Conservation (phyloP, 2,113 vertebrate species). For the Rhinoptilus africanus region DNA sequence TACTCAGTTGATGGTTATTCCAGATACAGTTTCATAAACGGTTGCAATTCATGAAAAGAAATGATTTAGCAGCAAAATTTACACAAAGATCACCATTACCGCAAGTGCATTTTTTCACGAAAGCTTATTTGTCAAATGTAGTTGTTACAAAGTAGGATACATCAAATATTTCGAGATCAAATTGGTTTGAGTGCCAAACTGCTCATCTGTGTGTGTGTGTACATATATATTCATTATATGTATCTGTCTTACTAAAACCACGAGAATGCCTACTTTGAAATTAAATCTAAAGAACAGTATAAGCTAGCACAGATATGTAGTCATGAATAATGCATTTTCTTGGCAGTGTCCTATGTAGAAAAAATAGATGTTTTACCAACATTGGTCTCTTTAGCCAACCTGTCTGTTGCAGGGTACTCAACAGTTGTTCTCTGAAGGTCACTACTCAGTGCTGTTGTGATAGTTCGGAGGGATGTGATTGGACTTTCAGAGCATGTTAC, state of each 20-base stretch:
- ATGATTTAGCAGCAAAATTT: not conserved
- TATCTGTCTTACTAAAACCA: not conserved
- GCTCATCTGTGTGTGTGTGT: rapidly evolving
- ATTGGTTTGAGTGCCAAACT: not conserved
- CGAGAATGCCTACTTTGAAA: not conserved
- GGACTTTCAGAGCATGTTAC: not conserved
- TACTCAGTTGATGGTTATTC: not conserved
- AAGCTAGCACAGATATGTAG: not conserved
- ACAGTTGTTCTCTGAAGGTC: not conserved
- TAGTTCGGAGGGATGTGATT: not conserved
- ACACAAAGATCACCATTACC: not conserved
- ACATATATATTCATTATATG: not conserved
- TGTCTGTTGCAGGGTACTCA: not conserved
- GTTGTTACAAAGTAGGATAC: not conserved
- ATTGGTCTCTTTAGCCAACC: not conserved
- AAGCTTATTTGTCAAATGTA: not conserved
- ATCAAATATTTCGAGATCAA: not conserved
- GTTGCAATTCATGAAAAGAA: not conserved
- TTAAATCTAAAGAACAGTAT: not conserved
- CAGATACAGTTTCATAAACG: not conserved
- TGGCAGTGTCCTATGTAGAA: not conserved
- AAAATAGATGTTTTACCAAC: not conserved
- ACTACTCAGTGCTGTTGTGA: not conserved
- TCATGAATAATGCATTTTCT: not conserved
- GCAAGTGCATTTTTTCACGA: not conserved